Percentiles rank a stretch among this genome's conserved stretches.
Evolutionary conservation across 2,797 vertebrate genomes (phyloP).

Genomic region (Gambusia yucatana): DNA sequence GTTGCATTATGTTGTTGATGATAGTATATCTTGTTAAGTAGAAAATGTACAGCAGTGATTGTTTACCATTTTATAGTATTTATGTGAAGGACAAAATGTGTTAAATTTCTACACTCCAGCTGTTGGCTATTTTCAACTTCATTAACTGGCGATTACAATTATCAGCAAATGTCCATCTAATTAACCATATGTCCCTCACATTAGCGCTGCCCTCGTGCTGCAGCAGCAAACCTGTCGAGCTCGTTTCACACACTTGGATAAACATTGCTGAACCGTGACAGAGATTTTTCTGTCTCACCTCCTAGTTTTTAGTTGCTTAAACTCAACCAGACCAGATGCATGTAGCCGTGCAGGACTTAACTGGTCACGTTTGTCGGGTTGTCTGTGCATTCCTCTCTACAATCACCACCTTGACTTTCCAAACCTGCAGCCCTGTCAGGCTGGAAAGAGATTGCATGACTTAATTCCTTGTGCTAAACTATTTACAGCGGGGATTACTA

Average conservation of each 20-base stretch:
- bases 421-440: constrained; percentile 52
- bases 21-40: not conserved
- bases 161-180: not conserved
- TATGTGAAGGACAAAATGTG: constrained; percentile 7
- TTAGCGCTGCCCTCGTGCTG: not conserved
- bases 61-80: constrained; percentile 21
- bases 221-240: not conserved
- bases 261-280: constrained; percentile 8
- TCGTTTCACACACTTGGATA: constrained; percentile 3
- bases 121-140: constrained; percentile 1
- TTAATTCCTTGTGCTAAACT: constrained; percentile 81
- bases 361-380: constrained; percentile 18
- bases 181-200: not conserved
- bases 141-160: not conserved
- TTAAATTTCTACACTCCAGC: not conserved
- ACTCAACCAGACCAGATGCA: constrained; percentile 18
- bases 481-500: constrained; percentile 79
- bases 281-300: not conserved
- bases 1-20: not conserved
- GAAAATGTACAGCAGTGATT: not conserved
- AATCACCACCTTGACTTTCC: constrained; percentile 63
- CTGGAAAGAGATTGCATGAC: constrained; percentile 78
- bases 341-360: constrained; percentile 7
- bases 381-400: constrained; percentile 13
- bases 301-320: constrained; percentile 8